Conservation (phyloP, 2,797 vertebrate species). For the Oreochromis mossambicus region DNA sequence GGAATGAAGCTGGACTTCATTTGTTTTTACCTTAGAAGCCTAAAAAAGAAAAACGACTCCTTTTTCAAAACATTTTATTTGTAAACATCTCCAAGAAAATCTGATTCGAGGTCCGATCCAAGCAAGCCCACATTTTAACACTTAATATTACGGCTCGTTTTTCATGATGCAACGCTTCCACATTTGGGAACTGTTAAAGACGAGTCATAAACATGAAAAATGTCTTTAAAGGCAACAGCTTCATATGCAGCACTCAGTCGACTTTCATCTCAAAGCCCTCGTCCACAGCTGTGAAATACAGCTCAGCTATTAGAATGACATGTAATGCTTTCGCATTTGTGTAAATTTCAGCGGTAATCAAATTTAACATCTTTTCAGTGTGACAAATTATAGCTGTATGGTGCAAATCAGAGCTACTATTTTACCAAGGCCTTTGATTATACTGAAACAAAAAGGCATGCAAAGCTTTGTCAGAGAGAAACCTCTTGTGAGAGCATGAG, state of each 20-base stretch:
- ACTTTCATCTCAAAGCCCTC: slow-evolving; percentile 14
- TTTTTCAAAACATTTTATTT: background rate
- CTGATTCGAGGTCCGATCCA: background rate
- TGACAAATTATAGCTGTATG: background rate
- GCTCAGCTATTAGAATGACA: slow-evolving; percentile 8
- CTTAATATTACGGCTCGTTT: background rate
- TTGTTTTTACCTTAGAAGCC: background rate
- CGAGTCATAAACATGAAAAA: slow-evolving; percentile 16
- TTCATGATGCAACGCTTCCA: slow-evolving; percentile 4
- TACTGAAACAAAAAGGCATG: background rate
- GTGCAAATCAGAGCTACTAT: slow-evolving; percentile 4
- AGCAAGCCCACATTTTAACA: slow-evolving; percentile 5
- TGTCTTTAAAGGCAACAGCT: background rate
- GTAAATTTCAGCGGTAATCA: slow-evolving; percentile 15
- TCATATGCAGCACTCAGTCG: background rate
- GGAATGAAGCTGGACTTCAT: background rate
- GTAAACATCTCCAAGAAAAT: background rate
- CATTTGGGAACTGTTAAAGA: background rate
- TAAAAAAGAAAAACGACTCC: background rate
- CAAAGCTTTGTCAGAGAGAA: slow-evolving; percentile 13
- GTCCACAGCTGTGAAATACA: slow-evolving; percentile 36
- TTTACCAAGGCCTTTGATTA: slow-evolving; percentile 12
- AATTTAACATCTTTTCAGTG: slow-evolving; percentile 22
- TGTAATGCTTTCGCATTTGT: slow-evolving; percentile 6
- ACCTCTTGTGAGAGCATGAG: slow-evolving; percentile 10